Evolutionary conservation across 2,797 vertebrate genomes (phyloP).

Genomic region (Falco columbarius): DNA sequence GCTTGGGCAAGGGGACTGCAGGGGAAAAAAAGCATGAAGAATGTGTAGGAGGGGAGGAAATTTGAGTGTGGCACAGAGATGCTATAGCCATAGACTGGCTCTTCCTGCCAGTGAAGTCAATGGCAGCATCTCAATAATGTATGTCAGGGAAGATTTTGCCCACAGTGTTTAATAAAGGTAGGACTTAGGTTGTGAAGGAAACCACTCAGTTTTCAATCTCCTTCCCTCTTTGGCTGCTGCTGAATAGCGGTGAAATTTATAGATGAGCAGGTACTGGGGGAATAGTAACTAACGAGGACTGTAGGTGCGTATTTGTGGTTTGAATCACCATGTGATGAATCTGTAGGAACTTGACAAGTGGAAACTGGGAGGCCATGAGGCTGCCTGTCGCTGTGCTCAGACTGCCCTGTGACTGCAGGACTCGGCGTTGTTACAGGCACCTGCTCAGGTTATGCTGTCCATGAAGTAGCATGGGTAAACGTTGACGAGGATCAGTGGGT

Average conservation of each 20-base stretch:
- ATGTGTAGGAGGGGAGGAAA: not conserved
- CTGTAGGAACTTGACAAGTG: not conserved
- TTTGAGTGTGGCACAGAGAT: not conserved
- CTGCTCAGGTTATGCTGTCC: not conserved
- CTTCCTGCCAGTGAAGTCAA: not conserved
- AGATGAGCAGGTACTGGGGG: not conserved
- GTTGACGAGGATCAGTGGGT: rapidly evolving
- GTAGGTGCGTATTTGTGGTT: not conserved
- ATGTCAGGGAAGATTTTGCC: not conserved
- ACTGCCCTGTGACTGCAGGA: not conserved
- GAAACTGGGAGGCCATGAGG: not conserved
- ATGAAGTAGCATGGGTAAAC: not conserved
- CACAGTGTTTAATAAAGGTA: not conserved
- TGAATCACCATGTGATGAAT: not conserved
- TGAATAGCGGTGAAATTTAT: not conserved
- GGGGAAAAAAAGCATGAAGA: not conserved
- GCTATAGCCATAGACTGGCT: not conserved
- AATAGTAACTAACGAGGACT: not conserved
- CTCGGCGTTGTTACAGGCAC: not conserved
- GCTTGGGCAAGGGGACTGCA: not conserved
- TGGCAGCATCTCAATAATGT: not conserved
- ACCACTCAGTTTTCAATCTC: not conserved
- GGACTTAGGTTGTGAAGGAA: not conserved
- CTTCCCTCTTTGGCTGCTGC: not conserved
- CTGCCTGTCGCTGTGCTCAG: not conserved